These are phyloP conservation scores for Montipora foliosa DNA, from an alignment of 64 coral and sea anemone genomes.

Conservation along the genomic window DNA sequence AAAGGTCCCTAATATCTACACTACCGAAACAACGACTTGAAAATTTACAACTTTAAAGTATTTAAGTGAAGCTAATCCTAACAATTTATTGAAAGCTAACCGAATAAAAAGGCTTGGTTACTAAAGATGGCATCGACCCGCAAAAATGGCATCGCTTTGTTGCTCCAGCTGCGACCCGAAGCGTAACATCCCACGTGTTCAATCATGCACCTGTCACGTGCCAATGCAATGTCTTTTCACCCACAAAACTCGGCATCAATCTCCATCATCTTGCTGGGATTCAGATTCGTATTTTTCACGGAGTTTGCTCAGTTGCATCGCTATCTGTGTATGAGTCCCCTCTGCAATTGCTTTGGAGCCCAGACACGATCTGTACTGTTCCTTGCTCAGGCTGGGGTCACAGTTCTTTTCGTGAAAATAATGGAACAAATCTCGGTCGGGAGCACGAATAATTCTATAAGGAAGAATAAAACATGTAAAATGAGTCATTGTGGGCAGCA, in stretches of 20 bases:
- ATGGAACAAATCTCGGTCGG: conserved; percentile 90
- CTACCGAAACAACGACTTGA: no score
- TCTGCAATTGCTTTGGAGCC: conserved; percentile 86
- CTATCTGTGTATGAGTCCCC: conserved; percentile 79
- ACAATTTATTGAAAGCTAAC: no score
- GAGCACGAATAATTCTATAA: conserved; percentile 86
- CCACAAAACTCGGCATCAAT: not conserved
- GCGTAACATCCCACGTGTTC: not conserved
- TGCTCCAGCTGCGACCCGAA: not conserved
- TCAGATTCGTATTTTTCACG: conserved; percentile 75
- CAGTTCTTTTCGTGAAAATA: conserved; percentile 93
- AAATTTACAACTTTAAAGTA: no score
- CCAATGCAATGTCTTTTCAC: not conserved
- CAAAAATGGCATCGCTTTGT: not conserved
- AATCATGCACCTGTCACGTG: not conserved
- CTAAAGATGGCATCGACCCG: no score
- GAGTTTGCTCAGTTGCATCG: conserved; percentile 79
- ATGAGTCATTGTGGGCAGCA: not conserved
- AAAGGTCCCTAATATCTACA: no score
- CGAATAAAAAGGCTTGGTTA: no score
- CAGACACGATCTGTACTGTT: conserved; percentile 82
- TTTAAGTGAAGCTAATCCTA: no score
- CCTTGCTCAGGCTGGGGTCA: conserved; percentile 68
- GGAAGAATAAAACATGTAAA: not conserved
- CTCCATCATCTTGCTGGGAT: conserved; percentile 37